phyloP scores from a whole-genome alignment of 2,113 vertebrate genomes.

The Datnioides undecimradiatus region DNA sequence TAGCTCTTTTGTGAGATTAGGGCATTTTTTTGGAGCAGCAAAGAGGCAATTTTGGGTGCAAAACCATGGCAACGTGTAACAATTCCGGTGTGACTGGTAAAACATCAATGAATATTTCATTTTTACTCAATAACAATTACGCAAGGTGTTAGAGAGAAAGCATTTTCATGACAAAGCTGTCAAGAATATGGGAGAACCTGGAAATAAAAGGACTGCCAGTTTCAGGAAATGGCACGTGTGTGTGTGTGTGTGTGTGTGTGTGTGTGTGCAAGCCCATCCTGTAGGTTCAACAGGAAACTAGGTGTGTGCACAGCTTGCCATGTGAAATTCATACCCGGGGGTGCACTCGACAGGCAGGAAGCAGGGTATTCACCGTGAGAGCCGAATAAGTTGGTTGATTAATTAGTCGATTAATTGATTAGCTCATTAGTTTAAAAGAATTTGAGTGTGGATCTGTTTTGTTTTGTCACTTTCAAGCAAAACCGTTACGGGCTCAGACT shows the following conservation, averaged over 20 bases:
- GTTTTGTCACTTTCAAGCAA: too few species aligned
- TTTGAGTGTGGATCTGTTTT: too few species aligned
- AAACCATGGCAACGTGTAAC: neutral
- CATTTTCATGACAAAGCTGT: slow-evolving; percentile 23
- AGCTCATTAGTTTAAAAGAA: neutral
- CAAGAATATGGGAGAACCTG: neutral
- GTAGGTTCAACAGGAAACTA: neutral
- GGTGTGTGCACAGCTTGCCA: neutral
- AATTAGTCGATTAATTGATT: neutral
- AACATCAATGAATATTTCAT: slow-evolving; percentile 20
- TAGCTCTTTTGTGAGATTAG: neutral
- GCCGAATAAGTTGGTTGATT: neutral
- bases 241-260: neutral
- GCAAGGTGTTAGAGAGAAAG: slow-evolving; percentile 1
- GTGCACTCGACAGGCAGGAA: neutral
- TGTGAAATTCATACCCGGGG: neutral
- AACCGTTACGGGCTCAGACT: too few species aligned
- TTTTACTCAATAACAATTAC: slow-evolving; percentile 5
- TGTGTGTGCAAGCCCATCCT: neutral
- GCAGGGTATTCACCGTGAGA: neutral
- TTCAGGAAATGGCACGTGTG: slow-evolving; percentile 26
- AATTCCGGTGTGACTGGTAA: neutral
- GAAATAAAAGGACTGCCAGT: slow-evolving; percentile 20
- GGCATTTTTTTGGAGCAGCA: neutral
- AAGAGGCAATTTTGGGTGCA: slow-evolving; percentile 7